These are phyloP conservation scores for Ranitomeya variabilis DNA, from an alignment of 2,113 vertebrate species.

Conservation along the genomic window DNA sequence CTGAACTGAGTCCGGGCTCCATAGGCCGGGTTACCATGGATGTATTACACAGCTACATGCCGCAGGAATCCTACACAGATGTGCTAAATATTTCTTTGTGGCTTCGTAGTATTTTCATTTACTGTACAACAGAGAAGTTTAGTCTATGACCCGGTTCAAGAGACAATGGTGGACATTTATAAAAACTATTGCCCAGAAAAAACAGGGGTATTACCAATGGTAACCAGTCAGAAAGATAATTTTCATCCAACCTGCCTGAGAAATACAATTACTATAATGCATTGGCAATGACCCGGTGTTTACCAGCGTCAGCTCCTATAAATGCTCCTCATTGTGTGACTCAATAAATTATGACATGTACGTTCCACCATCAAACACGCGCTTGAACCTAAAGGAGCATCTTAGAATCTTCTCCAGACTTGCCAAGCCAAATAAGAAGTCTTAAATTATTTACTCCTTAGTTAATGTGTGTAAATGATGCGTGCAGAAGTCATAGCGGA, in stretches of 20 bases:
- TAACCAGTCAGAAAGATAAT: neutral
- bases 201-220: neutral
- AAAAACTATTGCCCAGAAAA: neutral
- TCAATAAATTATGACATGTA: neutral
- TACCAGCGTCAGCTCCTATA: neutral
- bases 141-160: neutral
- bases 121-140: neutral
- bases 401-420: neutral
- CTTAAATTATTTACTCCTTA: neutral
- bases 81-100: slow-evolving; percentile 18
- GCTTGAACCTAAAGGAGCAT: neutral
- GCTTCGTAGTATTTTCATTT: neutral
- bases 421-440: neutral
- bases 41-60: neutral
- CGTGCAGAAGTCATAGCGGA: neutral
- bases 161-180: slow-evolving; percentile 7
- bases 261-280: neutral
- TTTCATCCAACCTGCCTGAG: no score
- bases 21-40: neutral
- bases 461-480: neutral
- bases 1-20: neutral
- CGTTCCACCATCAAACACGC: neutral
- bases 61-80: slow-evolving; percentile 28
- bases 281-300: neutral
- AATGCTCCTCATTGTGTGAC: neutral